Evolutionary conservation across 1,140 invertebrate species (phyloP), one percentile per base, ranked within the genome.

Genomic region (Polypedilum vanderplanki): DNA sequence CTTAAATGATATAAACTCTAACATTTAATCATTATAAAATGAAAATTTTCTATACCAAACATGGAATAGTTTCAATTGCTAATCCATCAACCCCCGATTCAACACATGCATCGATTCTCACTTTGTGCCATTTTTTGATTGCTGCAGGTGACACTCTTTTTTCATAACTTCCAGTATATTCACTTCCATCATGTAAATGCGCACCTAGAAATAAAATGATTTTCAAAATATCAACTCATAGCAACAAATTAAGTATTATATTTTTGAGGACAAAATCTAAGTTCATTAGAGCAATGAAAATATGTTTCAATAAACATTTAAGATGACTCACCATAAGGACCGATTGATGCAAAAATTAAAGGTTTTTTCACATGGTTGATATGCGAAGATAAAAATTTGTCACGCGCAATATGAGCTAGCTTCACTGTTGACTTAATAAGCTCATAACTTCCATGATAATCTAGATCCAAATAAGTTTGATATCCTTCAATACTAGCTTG

Each of bases 61-160:
- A 91, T 10, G 96, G 95, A 77, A 97, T 91, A 0, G 96, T 98
- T 83, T 98, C 96, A 76, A 97, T 82, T 9, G 93, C 93, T 41
- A 98, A 79, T 0, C 95, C 79, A 83, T 97, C 93, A 1, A 92
- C 90, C 10, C 92, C 92, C 57, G 87, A 88, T 76, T 91, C 87
- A 12, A 96, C 79, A 1, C 97, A 83, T 12, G 90, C 89, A 75
- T 89, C 83, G 8, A 97, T 88, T 24, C 93, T 85, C 0, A 90
- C 89, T 76, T 87, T 82, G 81, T 97, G 95, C 91, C 94, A 96
- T 20, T 91, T 85, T 33, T 87, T 87, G 76, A 98, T 86, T 75
- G 79, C 87, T 79, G 90, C 84, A 17, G 83, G 82, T 22, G 88
- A 84, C 7, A 93, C 87, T 0, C 81, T 86, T 70, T 91, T 88